Evolutionary conservation across 2,888 invertebrate species (phyloP).

Genomic region (Griposia aprilina): DNA sequence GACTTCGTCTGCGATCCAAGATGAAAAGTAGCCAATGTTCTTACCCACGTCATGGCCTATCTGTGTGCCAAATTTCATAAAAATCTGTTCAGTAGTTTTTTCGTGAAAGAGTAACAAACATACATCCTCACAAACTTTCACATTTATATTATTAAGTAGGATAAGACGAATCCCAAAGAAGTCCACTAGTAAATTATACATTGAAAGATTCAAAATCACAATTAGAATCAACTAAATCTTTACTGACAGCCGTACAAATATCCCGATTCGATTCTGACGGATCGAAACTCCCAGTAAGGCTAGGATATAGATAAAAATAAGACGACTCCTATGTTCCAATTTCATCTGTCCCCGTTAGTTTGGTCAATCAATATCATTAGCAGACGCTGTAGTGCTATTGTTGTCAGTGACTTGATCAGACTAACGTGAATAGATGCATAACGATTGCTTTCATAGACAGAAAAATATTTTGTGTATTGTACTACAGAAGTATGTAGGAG

Average conservation of each 20-base stretch:
- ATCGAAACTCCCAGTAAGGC: conserved; percentile 1
- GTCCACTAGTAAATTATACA: no score
- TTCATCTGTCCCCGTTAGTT: background rate
- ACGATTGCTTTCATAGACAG: background rate
- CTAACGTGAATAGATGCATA: background rate
- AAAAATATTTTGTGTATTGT: background rate
- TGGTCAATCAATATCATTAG: background rate
- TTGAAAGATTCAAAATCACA: background rate
- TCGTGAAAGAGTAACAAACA: no score
- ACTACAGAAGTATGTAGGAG: background rate
- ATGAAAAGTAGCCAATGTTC: no score
- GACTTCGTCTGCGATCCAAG: no score
- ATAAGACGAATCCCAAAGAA: no score
- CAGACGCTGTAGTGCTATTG: no score
- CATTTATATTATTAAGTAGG: no score
- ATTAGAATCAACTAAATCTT: background rate
- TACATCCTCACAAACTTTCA: no score
- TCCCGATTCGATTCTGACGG: background rate
- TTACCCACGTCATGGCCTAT: no score
- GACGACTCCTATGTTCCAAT: background rate
- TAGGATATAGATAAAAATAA: background rate
- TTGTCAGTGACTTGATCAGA: background rate
- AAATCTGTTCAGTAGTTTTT: no score
- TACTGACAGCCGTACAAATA: background rate
- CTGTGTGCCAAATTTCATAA: no score